Conservation (phyloP, 2,797 vertebrate genomes). For the Tangara arthus region DNA sequence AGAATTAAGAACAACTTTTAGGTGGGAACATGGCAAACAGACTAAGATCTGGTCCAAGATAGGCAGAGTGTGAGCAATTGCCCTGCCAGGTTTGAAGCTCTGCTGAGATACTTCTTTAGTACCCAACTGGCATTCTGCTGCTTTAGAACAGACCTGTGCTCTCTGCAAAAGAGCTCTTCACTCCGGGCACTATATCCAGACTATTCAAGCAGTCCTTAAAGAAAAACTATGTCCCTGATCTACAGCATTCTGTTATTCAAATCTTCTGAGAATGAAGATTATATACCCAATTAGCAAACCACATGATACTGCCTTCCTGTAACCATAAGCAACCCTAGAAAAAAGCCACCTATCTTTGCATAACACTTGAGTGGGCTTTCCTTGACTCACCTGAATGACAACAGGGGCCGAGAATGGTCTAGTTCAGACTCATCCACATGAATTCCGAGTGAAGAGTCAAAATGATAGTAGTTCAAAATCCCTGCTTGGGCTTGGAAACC, state of each 20-base stretch:
- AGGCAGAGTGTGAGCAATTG: background rate
- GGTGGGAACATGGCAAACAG: background rate
- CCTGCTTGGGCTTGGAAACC: constrained; percentile 88
- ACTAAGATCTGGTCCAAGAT: background rate
- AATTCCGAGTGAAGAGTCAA: constrained; percentile 93
- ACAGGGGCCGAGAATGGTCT: constrained; percentile 86
- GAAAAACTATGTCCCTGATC: background rate
- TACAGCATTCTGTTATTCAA: background rate
- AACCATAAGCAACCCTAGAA: background rate
- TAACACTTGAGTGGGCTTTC: background rate
- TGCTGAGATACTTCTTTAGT: background rate
- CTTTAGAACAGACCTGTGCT: background rate
- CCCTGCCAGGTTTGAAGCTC: background rate
- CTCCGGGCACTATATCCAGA: background rate
- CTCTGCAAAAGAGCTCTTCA: background rate
- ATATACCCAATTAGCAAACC: background rate
- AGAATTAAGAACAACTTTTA: background rate
- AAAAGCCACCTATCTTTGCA: background rate
- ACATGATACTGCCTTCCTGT: background rate
- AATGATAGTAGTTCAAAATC: constrained; percentile 94
- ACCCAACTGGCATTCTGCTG: background rate
- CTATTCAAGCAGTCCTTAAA: background rate
- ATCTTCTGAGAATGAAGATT: background rate
- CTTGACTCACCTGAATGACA: constrained; percentile 87
- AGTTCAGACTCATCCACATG: constrained; percentile 92